Conservation (phyloP, 2,797 vertebrate genomes). For the Argyrosomus regius region DNA sequence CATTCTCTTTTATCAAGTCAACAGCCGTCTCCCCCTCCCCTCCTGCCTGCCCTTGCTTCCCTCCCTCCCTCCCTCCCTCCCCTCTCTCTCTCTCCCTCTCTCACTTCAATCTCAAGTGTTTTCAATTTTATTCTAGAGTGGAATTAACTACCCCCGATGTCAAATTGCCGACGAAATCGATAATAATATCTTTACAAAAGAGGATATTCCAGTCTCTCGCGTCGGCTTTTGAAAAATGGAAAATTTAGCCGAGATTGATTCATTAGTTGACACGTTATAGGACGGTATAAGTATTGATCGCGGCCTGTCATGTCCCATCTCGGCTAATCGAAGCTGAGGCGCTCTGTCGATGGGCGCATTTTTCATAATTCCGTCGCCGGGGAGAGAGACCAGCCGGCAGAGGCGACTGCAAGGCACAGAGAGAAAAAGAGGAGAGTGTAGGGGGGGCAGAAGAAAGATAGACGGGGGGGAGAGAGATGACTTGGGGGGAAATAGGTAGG, state of each 20-base stretch:
- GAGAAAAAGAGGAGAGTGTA: slow-evolving; percentile 83
- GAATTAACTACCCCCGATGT: slow-evolving; percentile 99
- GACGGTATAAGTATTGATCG: slow-evolving; percentile 99
- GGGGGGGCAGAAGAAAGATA: slow-evolving; percentile 79
- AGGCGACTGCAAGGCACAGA: slow-evolving; percentile 91
- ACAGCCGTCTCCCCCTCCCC: slow-evolving; percentile 87
- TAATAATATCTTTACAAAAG: slow-evolving; percentile 99
- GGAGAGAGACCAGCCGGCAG: slow-evolving; percentile 87
- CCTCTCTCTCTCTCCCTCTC: slow-evolving; percentile 85
- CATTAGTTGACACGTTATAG: slow-evolving; percentile 99
- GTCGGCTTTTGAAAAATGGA: slow-evolving; percentile 99
- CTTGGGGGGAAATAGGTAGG: slow-evolving; percentile 84
- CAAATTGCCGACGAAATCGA: slow-evolving; percentile 99
- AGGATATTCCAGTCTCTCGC: slow-evolving; percentile 99
- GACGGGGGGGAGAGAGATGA: slow-evolving; percentile 79
- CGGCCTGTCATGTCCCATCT: slow-evolving; percentile 99
- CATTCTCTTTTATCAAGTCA: slow-evolving; percentile 92
- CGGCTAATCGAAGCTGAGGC: slow-evolving; percentile 99
- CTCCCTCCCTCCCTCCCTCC: slow-evolving; percentile 59
- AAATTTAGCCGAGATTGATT: slow-evolving; percentile 99
- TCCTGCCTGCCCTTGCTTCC: slow-evolving; percentile 81
- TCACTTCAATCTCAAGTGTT: slow-evolving; percentile 98
- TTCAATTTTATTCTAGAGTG: slow-evolving; percentile 99
- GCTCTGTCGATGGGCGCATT: slow-evolving; percentile 99
- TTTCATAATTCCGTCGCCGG: slow-evolving; percentile 99